Evolutionary conservation across 2,888 invertebrate species (phyloP).

Genomic region (Volucella inflata): DNA sequence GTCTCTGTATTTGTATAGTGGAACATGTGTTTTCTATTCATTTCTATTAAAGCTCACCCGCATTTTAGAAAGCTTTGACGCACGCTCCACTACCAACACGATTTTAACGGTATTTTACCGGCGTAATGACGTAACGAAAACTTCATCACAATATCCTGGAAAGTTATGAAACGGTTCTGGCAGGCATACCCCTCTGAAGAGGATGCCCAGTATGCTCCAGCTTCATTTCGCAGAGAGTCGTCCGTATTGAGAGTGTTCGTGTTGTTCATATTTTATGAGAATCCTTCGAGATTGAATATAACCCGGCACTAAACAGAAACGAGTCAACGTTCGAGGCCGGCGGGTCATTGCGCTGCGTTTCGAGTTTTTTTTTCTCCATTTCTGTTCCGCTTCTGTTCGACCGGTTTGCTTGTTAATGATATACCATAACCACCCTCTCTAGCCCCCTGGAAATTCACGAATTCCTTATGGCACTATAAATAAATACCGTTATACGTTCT

Average conservation of each 20-base stretch:
- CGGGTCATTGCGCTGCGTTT: slow-evolving; percentile 77
- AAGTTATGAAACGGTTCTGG: slow-evolving; percentile 70
- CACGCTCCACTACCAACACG: slow-evolving; percentile 16
- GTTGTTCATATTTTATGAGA: slow-evolving; percentile 36
- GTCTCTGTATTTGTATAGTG: slow-evolving; percentile 12
- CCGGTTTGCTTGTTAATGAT: slow-evolving; percentile 68
- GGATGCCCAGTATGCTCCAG: background rate
- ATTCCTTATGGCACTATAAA: slow-evolving; percentile 20
- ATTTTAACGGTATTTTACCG: slow-evolving; percentile 63
- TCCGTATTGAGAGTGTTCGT: slow-evolving; percentile 43
- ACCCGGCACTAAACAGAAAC: slow-evolving; percentile 74
- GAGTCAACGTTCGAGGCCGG: slow-evolving; percentile 78
- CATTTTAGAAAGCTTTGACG: slow-evolving; percentile 27
- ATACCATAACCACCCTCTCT: slow-evolving; percentile 32
- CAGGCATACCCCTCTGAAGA: slow-evolving; percentile 36
- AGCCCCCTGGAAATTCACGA: slow-evolving; percentile 18
- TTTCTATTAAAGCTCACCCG: slow-evolving; percentile 40
- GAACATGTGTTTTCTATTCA: slow-evolving; percentile 28
- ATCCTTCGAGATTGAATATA: slow-evolving; percentile 31
- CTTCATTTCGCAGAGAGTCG: slow-evolving; percentile 17
- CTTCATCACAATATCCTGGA: slow-evolving; percentile 60
- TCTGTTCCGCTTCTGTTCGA: slow-evolving; percentile 71
- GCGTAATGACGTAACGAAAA: slow-evolving; percentile 68
- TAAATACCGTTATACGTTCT: slow-evolving; percentile 33
- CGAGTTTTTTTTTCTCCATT: slow-evolving; percentile 59